These are phyloP conservation scores for Dasypus novemcinctus DNA, from an alignment of 2,113 vertebrate genomes.

Conservation along the genomic window DNA sequence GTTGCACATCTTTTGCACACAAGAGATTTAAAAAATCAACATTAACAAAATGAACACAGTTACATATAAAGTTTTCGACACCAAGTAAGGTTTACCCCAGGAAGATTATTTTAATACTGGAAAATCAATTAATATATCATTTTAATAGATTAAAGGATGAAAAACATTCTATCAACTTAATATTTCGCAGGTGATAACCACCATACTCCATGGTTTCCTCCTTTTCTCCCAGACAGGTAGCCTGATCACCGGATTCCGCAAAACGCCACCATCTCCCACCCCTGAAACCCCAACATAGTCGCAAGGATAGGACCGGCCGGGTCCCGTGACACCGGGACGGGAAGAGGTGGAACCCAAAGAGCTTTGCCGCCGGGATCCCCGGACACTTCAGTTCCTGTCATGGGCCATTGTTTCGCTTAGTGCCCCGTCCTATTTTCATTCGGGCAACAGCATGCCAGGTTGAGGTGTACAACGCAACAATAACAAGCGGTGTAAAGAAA, in stretches of 20 bases:
- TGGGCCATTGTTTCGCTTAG: too few species aligned
- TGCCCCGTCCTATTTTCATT: slow-evolving; percentile 65
- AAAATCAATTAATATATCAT: neutral
- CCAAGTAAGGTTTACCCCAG: neutral
- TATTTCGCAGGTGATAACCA: too few species aligned
- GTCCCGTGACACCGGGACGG: rapidly evolving
- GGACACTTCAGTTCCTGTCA: too few species aligned
- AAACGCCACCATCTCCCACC: rapidly evolving
- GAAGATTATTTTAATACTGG: neutral
- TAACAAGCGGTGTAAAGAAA: slow-evolving; percentile 10
- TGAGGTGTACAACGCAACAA: slow-evolving; percentile 61
- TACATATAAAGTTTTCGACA: neutral
- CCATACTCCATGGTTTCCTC: neutral
- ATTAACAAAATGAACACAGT: neutral
- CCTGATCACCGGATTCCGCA: neutral
- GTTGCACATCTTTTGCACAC: too few species aligned
- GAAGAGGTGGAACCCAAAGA: neutral
- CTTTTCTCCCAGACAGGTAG: neutral
- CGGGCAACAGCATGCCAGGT: slow-evolving; percentile 42
- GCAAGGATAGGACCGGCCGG: rapidly evolving
- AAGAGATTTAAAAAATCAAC: neutral
- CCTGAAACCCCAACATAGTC: rapidly evolving
- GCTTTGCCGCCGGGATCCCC: neutral
- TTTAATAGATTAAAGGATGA: neutral
- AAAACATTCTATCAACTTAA: neutral